Conservation (phyloP, 35 echinoderm and acorn worm genomes). For the Anneissia japonica region DNA sequence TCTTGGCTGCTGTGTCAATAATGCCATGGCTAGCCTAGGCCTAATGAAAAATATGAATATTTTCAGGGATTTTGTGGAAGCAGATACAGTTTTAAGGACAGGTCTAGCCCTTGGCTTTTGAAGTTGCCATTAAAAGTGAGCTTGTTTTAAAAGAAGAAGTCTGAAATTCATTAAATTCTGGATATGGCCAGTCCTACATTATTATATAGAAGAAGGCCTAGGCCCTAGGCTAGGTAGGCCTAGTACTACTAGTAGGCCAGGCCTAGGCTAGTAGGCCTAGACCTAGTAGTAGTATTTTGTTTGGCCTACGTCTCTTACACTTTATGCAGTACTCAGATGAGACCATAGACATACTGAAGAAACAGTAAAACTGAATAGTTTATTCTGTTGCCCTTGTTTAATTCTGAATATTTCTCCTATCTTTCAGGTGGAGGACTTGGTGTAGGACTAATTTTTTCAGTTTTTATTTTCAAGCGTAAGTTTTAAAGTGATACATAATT, state of each 20-base stretch:
- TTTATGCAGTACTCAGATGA: too few species aligned
- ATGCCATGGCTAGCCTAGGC: neutral
- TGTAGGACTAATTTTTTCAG: conserved; percentile 80
- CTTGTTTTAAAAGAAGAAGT: too few species aligned
- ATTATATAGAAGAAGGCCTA: too few species aligned
- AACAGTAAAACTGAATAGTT: neutral
- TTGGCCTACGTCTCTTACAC: too few species aligned
- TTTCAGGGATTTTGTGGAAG: neutral
- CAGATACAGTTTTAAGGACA: neutral
- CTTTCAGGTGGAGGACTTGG: conserved; percentile 76
- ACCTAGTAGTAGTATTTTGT: too few species aligned
- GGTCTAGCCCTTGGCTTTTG: neutral
- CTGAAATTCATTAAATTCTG: too few species aligned
- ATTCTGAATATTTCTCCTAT: neutral
- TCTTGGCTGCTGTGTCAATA: neutral
- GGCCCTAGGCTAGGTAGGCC: too few species aligned
- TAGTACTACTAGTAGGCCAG: too few species aligned
- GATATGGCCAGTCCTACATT: too few species aligned
- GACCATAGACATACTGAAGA: neutral
- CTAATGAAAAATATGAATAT: neutral
- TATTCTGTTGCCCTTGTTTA: neutral
- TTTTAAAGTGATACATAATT: neutral
- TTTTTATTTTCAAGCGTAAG: conserved; percentile 92
- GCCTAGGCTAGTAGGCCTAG: too few species aligned
- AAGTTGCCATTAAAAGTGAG: neutral